Conservation (phyloP, 2,888 invertebrate genomes). For the Lasioglossum oenotherae region DNA sequence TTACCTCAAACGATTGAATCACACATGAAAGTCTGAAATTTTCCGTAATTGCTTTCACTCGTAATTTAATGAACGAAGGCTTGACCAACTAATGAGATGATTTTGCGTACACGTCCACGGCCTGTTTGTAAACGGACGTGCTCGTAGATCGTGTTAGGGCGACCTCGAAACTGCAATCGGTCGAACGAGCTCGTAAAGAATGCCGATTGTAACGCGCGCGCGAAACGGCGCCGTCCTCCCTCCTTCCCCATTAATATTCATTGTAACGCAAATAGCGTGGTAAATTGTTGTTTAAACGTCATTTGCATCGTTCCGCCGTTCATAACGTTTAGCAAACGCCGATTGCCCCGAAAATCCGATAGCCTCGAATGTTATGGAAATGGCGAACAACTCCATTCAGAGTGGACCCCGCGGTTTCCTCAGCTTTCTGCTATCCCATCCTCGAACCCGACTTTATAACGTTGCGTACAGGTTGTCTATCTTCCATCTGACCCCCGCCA, state of each 20-base stretch:
- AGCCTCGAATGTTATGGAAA: constrained; percentile 46
- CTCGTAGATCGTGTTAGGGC: neutral
- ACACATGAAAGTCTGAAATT: too few species aligned
- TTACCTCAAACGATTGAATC: too few species aligned
- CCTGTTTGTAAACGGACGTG: neutral
- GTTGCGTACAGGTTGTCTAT: constrained; percentile 16
- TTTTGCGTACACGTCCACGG: neutral
- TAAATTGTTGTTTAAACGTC: constrained; percentile 43
- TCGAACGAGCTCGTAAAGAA: constrained; percentile 31
- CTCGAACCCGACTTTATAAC: constrained; percentile 3
- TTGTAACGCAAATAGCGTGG: constrained; percentile 15
- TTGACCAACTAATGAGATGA: neutral
- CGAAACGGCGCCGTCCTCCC: constrained; percentile 8
- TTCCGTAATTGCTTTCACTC: neutral
- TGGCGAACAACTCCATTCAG: constrained; percentile 29
- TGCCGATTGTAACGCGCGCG: constrained; percentile 9
- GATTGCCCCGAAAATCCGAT: constrained; percentile 43
- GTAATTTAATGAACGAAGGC: neutral
- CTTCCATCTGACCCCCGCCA: neutral
- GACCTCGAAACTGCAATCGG: neutral
- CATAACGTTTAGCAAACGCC: constrained; percentile 31
- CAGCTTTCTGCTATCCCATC: neutral
- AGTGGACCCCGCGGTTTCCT: constrained; percentile 2
- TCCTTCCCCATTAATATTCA: constrained; percentile 36
- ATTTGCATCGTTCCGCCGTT: constrained; percentile 29